Evolutionary conservation across 2,797 vertebrate genomes (phyloP), one percentile per base, ranked within the genome.

Genomic region (Melanogrammus aeglefinus): DNA sequence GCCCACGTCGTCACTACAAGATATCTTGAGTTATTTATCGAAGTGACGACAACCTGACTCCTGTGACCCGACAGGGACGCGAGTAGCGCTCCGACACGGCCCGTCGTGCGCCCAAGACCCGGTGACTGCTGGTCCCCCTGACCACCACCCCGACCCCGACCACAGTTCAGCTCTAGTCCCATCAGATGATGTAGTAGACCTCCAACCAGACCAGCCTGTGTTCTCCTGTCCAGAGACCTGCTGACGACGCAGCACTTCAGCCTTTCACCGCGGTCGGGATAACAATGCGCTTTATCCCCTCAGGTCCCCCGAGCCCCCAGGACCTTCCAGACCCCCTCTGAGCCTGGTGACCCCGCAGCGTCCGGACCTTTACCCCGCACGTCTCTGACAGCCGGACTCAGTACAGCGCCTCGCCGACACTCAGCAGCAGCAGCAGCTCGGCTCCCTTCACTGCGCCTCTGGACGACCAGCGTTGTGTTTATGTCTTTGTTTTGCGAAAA

Each of bases 401-500:
- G 36, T 76, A 41, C 66, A 75, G 41, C n/a, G 41, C 35, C 80
- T 77, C 84, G 85, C 88, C 70, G 77, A 69, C 73, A 80, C 75
- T 51, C 76, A 81, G 70, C 85, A 81, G 79, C 83, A 84, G 84
- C 89, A 89, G 86, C 89, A 79, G 21, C 86, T 85, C 81, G 79
- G 88, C 90, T 90, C 87, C 91, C 94, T 98, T 97, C 96, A 96
- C 96, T 96, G 93, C 96, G 96, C 94, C 95, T 93, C 94, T 93
- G 95, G 96, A 96, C 95, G 96, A 97, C 95, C 96, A 95, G 96
- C 95, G 96, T 96, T 97, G 96, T 96, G 97, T 99, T 99, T 98
- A 99, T 99, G 97, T 99, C 97, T 99, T 98, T 98, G 96, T 97
- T 98, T 97, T 96, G 96, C 95, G 95, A 96, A 98, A 96, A 97